phyloP scores from a whole-genome alignment of 2,797 vertebrate genomes.

The Gymnothorax javanicus region DNA sequence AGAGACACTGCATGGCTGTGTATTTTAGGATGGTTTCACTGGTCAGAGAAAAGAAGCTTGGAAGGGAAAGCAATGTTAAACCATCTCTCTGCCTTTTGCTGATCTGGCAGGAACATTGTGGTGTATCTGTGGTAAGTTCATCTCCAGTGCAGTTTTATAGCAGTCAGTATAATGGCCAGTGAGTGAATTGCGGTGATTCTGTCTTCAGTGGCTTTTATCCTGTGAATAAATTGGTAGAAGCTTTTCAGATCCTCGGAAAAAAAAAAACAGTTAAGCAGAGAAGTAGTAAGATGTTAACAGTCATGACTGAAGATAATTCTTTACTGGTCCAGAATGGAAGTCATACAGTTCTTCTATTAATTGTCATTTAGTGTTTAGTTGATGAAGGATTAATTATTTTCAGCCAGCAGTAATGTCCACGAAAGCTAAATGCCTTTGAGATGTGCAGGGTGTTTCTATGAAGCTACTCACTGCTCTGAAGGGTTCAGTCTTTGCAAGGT shows the following conservation, averaged over 20 bases:
- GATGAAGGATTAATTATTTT: not conserved
- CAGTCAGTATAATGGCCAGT: not conserved
- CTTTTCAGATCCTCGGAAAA: too few species aligned
- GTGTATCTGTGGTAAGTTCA: not conserved
- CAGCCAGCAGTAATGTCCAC: not conserved
- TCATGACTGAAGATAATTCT: too few species aligned
- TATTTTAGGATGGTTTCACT: not conserved
- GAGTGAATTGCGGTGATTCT: too few species aligned
- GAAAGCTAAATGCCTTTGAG: not conserved
- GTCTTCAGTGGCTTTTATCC: too few species aligned
- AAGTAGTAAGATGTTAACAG: too few species aligned
- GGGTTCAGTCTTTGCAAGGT: not conserved
- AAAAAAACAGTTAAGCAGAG: not conserved
- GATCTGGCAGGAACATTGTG: not conserved
- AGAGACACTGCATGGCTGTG: not conserved
- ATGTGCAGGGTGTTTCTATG: not conserved
- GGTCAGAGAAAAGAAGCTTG: not conserved
- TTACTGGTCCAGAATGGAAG: not conserved
- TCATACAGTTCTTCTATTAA: not conserved
- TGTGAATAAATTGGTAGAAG: too few species aligned
- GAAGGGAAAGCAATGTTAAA: not conserved
- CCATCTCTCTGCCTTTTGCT: not conserved
- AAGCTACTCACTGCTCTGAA: not conserved
- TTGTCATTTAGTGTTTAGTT: not conserved
- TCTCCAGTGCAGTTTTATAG: not conserved